These are phyloP conservation scores for Muscicapa striata DNA, from an alignment of 2,797 vertebrate genomes.

Conservation along the genomic window DNA sequence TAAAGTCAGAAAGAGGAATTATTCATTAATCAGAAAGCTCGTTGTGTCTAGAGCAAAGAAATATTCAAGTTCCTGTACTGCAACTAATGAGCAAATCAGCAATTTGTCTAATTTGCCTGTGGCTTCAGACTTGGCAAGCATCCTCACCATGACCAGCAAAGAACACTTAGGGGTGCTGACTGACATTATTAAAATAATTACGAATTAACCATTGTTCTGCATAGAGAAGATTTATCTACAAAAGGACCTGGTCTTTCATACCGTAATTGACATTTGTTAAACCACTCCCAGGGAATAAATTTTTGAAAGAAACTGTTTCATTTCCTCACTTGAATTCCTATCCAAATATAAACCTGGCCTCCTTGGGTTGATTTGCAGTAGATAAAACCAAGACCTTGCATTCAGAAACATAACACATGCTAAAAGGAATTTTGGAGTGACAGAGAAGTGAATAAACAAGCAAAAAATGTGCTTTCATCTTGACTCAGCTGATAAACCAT, in stretches of 20 bases:
- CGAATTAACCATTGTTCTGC: neutral
- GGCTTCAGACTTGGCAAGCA: neutral
- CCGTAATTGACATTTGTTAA: neutral
- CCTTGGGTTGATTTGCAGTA: neutral
- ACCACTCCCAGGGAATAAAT: neutral
- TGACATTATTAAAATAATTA: neutral
- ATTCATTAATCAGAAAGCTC: conserved; percentile 1
- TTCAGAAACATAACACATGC: neutral
- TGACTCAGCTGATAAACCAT: neutral
- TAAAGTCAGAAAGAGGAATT: conserved; percentile 21
- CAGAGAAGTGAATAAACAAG: neutral
- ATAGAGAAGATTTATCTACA: neutral
- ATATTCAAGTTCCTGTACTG: neutral
- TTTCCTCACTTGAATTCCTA: neutral
- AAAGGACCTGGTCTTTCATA: neutral
- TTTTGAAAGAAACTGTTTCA: neutral
- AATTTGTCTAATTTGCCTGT: neutral
- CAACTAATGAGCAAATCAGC: conserved; percentile 9
- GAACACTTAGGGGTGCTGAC: neutral
- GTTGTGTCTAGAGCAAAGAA: neutral
- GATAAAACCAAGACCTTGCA: neutral
- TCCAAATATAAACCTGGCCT: neutral
- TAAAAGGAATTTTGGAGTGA: neutral
- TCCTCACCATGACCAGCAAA: neutral
- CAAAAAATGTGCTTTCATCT: neutral